Conservation (phyloP, 2,113 vertebrate genomes). For the Columbina picui region DNA sequence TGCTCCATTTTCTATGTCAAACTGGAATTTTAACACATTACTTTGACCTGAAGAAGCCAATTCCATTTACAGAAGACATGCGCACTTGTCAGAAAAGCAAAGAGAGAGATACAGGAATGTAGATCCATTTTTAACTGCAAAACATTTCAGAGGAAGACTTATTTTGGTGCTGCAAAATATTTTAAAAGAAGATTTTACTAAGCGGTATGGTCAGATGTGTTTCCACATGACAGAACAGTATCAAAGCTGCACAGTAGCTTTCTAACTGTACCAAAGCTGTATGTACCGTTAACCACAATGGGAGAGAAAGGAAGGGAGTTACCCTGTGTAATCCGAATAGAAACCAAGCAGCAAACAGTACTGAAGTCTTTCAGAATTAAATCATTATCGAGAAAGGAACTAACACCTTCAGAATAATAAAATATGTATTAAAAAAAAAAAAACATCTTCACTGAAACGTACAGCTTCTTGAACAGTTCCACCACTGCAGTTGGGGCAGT, state of each 20-base stretch:
- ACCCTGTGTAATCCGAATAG: constrained; percentile 42
- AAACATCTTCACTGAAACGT: not conserved
- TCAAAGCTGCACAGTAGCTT: not conserved
- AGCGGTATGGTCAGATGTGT: not conserved
- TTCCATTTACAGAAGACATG: not conserved
- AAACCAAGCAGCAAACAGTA: constrained; percentile 37
- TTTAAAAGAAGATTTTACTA: not conserved
- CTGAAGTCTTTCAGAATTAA: not conserved
- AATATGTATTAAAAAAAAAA: not conserved
- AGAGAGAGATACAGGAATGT: not conserved
- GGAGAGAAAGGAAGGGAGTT: constrained; percentile 66
- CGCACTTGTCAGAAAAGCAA: not conserved
- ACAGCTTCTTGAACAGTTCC: not conserved
- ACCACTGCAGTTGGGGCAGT: not conserved
- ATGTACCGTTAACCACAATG: constrained; percentile 23
- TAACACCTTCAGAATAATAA: not conserved
- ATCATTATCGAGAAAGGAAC: not conserved
- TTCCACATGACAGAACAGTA: constrained; percentile 29
- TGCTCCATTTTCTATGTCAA: not conserved
- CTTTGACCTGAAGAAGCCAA: not conserved
- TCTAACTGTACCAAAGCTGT: not conserved
- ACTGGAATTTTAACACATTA: not conserved
- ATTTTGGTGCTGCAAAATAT: not conserved
- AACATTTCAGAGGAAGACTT: not conserved
- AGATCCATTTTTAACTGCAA: not conserved